phyloP scores from a whole-genome alignment of 2,113 vertebrate genomes.

The Macquaria ambigua region DNA sequence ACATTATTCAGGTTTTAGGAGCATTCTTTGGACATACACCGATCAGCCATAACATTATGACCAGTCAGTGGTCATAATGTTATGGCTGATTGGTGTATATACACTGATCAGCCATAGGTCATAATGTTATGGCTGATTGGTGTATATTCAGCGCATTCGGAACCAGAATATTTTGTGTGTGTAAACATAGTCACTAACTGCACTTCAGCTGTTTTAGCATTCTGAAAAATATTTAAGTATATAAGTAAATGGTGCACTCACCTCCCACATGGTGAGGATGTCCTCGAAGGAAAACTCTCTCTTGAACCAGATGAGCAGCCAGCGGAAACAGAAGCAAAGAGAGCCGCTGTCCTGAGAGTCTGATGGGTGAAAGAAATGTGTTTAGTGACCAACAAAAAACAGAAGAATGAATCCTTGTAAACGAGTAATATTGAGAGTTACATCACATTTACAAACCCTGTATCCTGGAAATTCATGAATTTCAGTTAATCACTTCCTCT shows the following conservation, averaged over 20 bases:
- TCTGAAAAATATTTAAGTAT: too few species aligned
- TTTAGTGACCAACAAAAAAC: background rate
- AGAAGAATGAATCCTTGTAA: background rate
- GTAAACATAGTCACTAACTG: too few species aligned
- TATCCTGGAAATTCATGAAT: background rate
- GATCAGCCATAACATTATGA: too few species aligned
- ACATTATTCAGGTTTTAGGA: too few species aligned
- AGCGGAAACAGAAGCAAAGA: slow-evolving; percentile 90
- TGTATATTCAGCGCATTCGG: too few species aligned
- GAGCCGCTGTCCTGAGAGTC: slow-evolving; percentile 88
- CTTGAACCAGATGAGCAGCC: slow-evolving; percentile 96
- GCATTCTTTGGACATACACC: too few species aligned
- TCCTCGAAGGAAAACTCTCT: slow-evolving; percentile 93
- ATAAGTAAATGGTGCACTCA: slow-evolving; percentile 51
- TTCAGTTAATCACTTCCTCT: background rate
- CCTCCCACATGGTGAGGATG: slow-evolving; percentile 93
- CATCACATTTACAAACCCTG: background rate
- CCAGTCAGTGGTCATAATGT: too few species aligned
- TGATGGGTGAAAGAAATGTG: slow-evolving; percentile 23
- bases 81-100: too few species aligned
- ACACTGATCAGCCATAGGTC: too few species aligned
- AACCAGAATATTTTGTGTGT: too few species aligned
- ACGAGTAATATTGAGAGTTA: background rate
- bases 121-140: too few species aligned
- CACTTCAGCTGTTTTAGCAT: background rate